phyloP scores from a whole-genome alignment of 2,797 vertebrate genomes.

The Synanceia verrucosa region DNA sequence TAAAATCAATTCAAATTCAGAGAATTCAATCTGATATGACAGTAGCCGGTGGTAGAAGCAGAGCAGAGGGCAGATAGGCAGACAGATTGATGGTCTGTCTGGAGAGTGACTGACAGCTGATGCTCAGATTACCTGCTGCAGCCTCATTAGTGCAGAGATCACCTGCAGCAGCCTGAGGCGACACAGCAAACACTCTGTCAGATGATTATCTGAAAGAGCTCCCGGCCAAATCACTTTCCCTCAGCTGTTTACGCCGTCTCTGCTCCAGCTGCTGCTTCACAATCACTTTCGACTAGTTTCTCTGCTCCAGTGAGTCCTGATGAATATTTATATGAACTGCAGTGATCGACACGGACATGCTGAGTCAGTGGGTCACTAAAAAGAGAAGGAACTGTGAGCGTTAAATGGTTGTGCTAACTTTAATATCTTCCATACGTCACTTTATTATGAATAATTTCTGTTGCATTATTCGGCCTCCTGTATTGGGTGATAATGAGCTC shows the following conservation, averaged over 20 bases:
- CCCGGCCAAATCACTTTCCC: slow-evolving; percentile 32
- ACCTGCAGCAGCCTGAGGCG: slow-evolving; percentile 42
- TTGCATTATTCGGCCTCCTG: too few relatives aligned
- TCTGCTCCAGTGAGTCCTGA: background rate
- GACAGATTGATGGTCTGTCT: slow-evolving; percentile 18
- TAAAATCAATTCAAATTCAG: too few relatives aligned
- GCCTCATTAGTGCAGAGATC: slow-evolving; percentile 54
- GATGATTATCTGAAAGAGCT: slow-evolving; percentile 50
- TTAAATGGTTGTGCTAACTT: too few relatives aligned
- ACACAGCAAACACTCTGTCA: slow-evolving; percentile 12
- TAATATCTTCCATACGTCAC: too few relatives aligned
- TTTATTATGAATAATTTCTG: too few relatives aligned
- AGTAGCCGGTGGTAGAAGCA: too few relatives aligned
- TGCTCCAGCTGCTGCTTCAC: background rate
- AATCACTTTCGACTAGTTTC: background rate
- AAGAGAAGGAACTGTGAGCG: too few relatives aligned
- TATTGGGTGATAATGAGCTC: background rate
- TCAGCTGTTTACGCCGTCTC: background rate
- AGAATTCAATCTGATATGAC: too few relatives aligned
- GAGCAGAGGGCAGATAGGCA: slow-evolving; percentile 10
- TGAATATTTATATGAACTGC: background rate
- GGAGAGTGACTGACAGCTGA: slow-evolving; percentile 39
- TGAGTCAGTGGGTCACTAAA: background rate
- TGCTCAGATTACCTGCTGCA: slow-evolving; percentile 43
- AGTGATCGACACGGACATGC: too few relatives aligned